Evolutionary conservation across 2,888 invertebrate species (phyloP), one percentile per base, ranked within the genome.

Genomic region (Nineta flava): DNA sequence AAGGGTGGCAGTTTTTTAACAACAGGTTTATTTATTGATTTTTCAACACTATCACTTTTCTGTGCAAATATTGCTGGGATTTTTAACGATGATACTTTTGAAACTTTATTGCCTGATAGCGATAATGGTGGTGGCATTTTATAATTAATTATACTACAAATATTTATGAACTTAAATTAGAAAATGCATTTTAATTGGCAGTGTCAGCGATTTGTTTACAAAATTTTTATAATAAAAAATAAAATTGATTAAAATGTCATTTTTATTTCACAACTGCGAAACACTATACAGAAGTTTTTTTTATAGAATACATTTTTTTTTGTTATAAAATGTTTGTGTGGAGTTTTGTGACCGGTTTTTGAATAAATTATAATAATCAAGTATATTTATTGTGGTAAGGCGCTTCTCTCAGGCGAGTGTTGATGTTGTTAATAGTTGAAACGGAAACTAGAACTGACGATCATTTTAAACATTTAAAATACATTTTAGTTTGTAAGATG

Each of bases 131-230:
- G 44, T 21, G 44, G 44, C 44, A 44, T 44, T 26, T 44, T 44
- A 17, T 12, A 38, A 38, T 5, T 38, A 13, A 26, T 26, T 3
- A n/a, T 32, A 13, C 13, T 35, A 13, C 9, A 35, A 35, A 10
- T 35, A 38, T 38, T 44, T 44, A n/a, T n/a, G 9, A 44, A 44
- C 21, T 44, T 26, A 44, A 17, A 21, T 26, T 44, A 26, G 7
- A 38, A 38, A 44, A 44, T 44, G 44, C 44, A 44, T 44, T 44
- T 38, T 38, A 38, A 38, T 13, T 26, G 44, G 44, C 44, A 44
- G 44, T n/a, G 17, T 26, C n/a, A n/a, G n/a, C 17, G 42, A 13
- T 38, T 7, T 15, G 42, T n/a, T 42, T 15, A 42, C 15, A 42
- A 17, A 40, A 26, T 26, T 26, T 26, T 26, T 26, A 6, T 26